Evolutionary conservation across 2,888 invertebrate genomes (phyloP).

Genomic region (Cerastis rubricosa): DNA sequence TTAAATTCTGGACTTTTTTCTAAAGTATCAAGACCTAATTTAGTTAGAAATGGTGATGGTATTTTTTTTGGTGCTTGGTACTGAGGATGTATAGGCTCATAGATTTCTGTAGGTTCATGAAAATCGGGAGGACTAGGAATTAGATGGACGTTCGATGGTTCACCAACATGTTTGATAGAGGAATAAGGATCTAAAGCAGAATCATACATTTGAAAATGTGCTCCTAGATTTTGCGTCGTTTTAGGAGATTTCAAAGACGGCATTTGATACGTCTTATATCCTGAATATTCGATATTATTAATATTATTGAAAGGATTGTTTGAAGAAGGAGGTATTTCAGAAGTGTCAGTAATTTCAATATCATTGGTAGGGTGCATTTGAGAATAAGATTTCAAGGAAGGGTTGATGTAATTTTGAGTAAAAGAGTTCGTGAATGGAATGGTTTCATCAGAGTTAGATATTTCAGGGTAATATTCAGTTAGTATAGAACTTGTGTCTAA

Average conservation of each 20-base stretch:
- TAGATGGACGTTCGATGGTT: neutral
- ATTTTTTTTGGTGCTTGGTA: neutral
- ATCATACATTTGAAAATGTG: neutral
- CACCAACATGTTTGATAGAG: neutral
- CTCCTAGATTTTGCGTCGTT: neutral
- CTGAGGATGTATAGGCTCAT: neutral
- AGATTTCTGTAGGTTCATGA: neutral
- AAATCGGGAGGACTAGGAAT: neutral
- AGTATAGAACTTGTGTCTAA: neutral
- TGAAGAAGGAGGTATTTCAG: neutral
- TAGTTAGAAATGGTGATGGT: neutral
- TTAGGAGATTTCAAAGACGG: neutral
- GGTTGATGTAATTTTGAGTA: neutral
- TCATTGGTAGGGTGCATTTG: neutral
- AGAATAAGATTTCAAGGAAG: neutral
- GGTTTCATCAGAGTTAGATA: neutral
- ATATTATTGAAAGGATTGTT: neutral
- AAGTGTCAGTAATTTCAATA: neutral
- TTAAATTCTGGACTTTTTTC: neutral
- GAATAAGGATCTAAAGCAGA: neutral
- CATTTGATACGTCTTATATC: constrained; percentile 44
- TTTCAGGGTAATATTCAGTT: neutral
- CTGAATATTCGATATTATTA: constrained; percentile 33
- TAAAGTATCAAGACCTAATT: neutral
- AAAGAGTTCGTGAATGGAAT: rapidly evolving